These are phyloP conservation scores for Pteromalus puparum DNA, from an alignment of 1,140 invertebrate species.

Conservation along the genomic window DNA sequence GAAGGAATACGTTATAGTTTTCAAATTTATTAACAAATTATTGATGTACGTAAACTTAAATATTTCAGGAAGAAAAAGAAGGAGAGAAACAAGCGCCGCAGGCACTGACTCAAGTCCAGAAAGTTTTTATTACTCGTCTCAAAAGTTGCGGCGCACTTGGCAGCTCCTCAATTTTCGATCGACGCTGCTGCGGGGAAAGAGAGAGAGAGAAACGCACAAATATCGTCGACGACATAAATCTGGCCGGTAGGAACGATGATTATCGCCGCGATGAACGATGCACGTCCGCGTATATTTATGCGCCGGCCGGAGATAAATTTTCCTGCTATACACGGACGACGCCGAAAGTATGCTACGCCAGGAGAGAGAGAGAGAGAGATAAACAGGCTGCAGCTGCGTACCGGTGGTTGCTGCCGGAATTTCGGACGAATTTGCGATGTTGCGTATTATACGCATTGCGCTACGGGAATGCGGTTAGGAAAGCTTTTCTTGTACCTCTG, in stretches of 20 bases:
- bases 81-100: background rate
- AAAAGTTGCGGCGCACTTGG: conserved; percentile 34
- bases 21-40: background rate
- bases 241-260: conserved; percentile 26
- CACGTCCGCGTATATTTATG: conserved; percentile 19
- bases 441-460: background rate
- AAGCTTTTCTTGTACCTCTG: background rate
- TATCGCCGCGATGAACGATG: conserved; percentile 43
- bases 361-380: background rate
- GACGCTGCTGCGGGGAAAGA: background rate
- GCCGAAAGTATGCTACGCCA: conserved; percentile 10
- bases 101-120: conserved; percentile 25
- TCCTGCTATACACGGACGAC: no score
- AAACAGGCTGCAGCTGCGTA: conserved; percentile 3
- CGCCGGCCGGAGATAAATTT: background rate
- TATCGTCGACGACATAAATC: conserved; percentile 32
- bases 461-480: background rate
- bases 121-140: conserved; percentile 46
- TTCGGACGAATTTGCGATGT: background rate
- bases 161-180: conserved; percentile 46
- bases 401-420: background rate
- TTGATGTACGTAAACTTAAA: background rate
- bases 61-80: background rate
- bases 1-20: background rate
- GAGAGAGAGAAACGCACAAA: background rate